Conservation (phyloP, 2,113 vertebrate genomes). For the Erythrolamprus reginae region DNA sequence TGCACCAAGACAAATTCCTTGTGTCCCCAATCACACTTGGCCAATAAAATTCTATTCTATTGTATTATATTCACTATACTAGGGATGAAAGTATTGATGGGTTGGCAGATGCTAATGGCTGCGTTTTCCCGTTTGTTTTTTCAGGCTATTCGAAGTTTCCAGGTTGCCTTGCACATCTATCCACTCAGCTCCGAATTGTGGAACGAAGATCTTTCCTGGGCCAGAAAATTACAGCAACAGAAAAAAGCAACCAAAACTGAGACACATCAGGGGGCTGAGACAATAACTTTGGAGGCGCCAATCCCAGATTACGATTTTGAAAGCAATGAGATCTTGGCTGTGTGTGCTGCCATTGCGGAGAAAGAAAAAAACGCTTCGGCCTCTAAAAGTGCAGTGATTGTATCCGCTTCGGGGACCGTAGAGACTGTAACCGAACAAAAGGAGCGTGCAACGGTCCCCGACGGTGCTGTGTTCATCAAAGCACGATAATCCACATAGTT, state of each 20-base stretch:
- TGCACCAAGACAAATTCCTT: no score
- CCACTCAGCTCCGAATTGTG: conserved; percentile 83
- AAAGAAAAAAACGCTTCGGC: conserved; percentile 75
- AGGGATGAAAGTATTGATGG: neutral
- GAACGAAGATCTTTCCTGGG: conserved; percentile 92
- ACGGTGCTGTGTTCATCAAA: conserved; percentile 77
- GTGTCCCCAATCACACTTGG: no score
- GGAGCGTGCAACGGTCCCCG: conserved; percentile 52
- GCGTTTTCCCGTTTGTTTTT: neutral
- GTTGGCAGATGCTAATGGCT: conserved; percentile 1
- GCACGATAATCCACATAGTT: conserved; percentile 64
- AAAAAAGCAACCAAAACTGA: conserved; percentile 61
- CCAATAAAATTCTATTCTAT: no score
- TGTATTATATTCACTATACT: no score
- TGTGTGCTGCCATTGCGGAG: conserved; percentile 88
- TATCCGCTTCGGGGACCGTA: conserved; percentile 74
- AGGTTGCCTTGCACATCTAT: conserved; percentile 84
- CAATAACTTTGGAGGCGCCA: conserved; percentile 68
- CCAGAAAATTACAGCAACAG: conserved; percentile 73
- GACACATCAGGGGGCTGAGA: conserved; percentile 54
- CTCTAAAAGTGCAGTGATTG: conserved; percentile 75
- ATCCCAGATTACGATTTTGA: conserved; percentile 94
- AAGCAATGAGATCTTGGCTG: conserved; percentile 90
- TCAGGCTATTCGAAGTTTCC: conserved; percentile 91
- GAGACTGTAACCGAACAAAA: conserved; percentile 65